Evolutionary conservation across 2,113 vertebrate genomes (phyloP), one percentile per base, ranked within the genome.

Genomic region (human (Homo sapiens)): DNA sequence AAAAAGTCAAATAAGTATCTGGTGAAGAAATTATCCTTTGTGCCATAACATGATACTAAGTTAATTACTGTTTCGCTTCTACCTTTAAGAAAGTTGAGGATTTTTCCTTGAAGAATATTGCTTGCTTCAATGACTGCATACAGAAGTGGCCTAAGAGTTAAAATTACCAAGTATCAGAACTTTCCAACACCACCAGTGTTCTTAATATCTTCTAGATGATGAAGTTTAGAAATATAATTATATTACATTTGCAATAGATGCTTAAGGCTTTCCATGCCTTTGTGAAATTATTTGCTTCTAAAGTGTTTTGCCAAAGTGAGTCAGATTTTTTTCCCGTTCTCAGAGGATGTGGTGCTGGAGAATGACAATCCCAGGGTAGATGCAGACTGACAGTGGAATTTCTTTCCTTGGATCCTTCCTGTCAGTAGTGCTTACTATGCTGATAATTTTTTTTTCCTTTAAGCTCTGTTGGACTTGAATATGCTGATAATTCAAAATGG

Each of bases 271-370:
- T 83, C 70, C 13, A 48, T 32, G 23, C 27, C 70, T 89, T 86
- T 66, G 48, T 76, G n/a, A 95, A 89, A 81, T n/a, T 55, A 66
- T 27, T 84, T 95, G 22, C n/a, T 94, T 92, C 30, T 72, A 83
- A 91, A 80, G 25, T 30, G 59, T 84, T 84, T 92, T 85, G 52
- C 59, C 82, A 90, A n/a, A 94, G 45, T 32, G 84, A 91, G 43
- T 93, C 45, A 35, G 13, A 40, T 45, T 32, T n/a, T 76, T 52
- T 55, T 55, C 52, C n/a, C 8, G 2, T 66, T 45, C 92, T 84
- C 48, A 48, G n/a, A 85, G 35, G 75, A 40, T 0, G 1, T 18
- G 35, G n/a, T 35, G 17, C n/a, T 84, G 50, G 32, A 30, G 40
- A 45, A 32, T 18, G 76, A 92, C 5, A 18, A 45, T 89, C 16